A percentile compares a stretch with the other conserved stretches of the same genome.
These are phyloP conservation scores for Onychostoma macrolepis DNA, from an alignment of 2,113 vertebrate species.

Conservation along the genomic window DNA sequence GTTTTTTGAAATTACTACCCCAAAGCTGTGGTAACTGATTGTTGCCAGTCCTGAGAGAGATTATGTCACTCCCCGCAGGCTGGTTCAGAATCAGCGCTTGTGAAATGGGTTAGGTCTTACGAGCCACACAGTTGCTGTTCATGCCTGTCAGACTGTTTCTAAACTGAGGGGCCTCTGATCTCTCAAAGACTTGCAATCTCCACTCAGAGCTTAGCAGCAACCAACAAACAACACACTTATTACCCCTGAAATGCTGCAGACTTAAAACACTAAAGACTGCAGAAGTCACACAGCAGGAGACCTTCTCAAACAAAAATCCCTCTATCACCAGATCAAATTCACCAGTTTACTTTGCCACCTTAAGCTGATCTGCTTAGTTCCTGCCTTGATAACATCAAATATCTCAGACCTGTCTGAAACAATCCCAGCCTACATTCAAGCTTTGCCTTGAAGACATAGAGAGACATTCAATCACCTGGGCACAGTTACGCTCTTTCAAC, in stretches of 20 bases:
- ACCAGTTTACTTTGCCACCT: not conserved
- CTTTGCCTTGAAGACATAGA: conserved; percentile 12
- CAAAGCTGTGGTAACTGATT: not conserved
- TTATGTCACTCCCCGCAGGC: not conserved
- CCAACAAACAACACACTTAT: conserved; percentile 22
- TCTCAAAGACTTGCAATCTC: not conserved
- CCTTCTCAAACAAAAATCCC: not conserved
- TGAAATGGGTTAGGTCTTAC: not conserved
- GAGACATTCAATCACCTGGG: conserved; percentile 7
- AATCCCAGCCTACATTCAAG: not conserved
- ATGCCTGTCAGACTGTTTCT: conserved; percentile 17
- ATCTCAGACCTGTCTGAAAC: not conserved
- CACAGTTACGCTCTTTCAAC: not conserved
- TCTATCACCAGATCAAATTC: conserved; percentile 3
- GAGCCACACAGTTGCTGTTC: not conserved
- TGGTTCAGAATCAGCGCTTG: not conserved
- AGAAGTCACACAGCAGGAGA: not conserved
- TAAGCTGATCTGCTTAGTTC: not conserved
- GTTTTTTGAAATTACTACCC: not conserved
- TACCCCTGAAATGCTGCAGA: not conserved
- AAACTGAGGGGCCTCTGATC: not conserved
- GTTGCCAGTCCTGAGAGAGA: not conserved
- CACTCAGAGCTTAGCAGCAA: not conserved
- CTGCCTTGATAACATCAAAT: not conserved
- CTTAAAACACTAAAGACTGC: not conserved